phyloP scores from a whole-genome alignment of 2,113 vertebrate genomes.

The Sorex araneus region DNA sequence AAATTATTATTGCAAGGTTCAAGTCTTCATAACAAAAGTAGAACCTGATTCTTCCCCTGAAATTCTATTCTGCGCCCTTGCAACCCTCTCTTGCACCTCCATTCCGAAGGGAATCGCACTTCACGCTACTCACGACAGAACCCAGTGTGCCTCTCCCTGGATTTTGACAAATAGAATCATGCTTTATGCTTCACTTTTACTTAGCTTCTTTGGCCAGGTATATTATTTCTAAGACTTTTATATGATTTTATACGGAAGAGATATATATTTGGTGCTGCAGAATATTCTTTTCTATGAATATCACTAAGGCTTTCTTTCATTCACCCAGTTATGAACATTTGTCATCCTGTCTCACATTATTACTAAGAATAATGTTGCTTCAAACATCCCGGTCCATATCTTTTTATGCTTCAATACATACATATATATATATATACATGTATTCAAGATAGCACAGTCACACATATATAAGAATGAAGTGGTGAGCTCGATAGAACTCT shows the following conservation, averaged over 20 bases:
- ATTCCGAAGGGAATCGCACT: neutral
- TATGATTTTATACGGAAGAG: neutral
- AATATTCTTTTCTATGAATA: neutral
- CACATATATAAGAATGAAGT: neutral
- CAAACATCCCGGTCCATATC: neutral
- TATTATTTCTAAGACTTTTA: neutral
- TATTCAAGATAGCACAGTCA: neutral
- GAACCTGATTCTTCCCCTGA: neutral
- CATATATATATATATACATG: neutral
- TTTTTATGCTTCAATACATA: neutral
- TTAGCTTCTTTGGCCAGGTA: neutral
- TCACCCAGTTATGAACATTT: neutral
- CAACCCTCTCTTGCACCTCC: rapidly evolving
- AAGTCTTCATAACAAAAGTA: neutral
- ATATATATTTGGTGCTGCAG: neutral
- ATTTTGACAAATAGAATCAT: neutral
- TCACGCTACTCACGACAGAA: neutral
- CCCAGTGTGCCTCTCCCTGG: neutral
- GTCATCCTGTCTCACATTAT: neutral
- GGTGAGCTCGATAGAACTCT: neutral
- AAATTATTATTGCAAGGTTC: neutral
- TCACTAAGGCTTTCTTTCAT: neutral
- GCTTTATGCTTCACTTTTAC: neutral
- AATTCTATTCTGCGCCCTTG: neutral
- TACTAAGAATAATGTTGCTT: neutral